These are phyloP conservation scores for Philereme transversata DNA, from an alignment of 2,888 invertebrate genomes.

Conservation along the genomic window DNA sequence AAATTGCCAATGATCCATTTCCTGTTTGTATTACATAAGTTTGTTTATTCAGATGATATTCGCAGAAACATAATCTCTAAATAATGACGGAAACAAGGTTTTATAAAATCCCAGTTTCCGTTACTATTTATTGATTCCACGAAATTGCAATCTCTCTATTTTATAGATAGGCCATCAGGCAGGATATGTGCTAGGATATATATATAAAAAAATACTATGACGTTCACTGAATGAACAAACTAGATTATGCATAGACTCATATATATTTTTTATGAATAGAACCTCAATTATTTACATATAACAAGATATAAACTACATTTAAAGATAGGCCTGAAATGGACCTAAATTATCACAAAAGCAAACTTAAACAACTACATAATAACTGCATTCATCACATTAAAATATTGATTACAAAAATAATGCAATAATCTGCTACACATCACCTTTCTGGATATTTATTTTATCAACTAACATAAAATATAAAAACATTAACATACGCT, in stretches of 20 bases:
- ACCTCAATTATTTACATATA: neutral
- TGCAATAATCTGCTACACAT: constrained; percentile 4
- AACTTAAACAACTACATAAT: constrained; percentile 5
- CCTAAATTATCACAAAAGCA: constrained; percentile 8
- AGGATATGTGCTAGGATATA: too few relatives aligned
- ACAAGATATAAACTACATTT: neutral
- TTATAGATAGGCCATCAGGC: too few relatives aligned
- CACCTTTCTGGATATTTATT: constrained; percentile 2
- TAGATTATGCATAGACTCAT: neutral
- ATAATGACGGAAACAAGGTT: neutral
- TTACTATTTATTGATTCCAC: too few relatives aligned
- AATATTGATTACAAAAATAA: constrained; percentile 5
- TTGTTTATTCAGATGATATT: constrained; percentile 6
- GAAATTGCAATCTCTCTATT: too few relatives aligned
- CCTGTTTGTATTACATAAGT: constrained; percentile 1
- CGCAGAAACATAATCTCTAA: neutral
- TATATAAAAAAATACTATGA: too few relatives aligned
- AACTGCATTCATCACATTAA: constrained; percentile 15
- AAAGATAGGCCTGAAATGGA: constrained; percentile 12
- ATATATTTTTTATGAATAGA: neutral
- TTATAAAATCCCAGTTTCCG: too few relatives aligned
- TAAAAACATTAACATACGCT: constrained; percentile 5
- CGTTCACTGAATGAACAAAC: neutral
- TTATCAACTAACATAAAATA: neutral
- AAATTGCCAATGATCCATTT: neutral